phyloP scores from a whole-genome alignment of 2,113 vertebrate species.

The Spheniscus mendiculus region DNA sequence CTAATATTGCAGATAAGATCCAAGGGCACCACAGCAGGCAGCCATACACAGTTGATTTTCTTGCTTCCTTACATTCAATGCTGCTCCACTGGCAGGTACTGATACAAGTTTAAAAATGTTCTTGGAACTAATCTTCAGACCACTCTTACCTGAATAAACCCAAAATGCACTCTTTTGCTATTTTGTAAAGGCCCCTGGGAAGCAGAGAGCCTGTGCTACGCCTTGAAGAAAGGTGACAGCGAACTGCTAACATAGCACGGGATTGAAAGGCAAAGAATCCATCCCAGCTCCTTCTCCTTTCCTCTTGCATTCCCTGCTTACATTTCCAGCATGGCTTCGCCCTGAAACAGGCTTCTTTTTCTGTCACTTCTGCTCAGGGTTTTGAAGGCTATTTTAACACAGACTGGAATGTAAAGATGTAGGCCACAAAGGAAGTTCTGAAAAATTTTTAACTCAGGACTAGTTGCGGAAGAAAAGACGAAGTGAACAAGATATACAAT shows the following conservation, averaged over 20 bases:
- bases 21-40: constrained; percentile 31
- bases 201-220: background rate
- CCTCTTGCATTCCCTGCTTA: background rate
- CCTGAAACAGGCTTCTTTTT: background rate
- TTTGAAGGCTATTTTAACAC: background rate
- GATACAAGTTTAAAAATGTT: background rate
- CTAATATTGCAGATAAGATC: constrained; percentile 31
- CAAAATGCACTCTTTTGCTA: background rate
- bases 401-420: background rate
- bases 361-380: background rate
- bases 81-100: background rate
- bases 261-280: background rate
- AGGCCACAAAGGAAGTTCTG: background rate
- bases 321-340: background rate
- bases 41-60: constrained; percentile 10
- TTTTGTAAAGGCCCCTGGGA: background rate
- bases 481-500: background rate
- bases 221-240: background rate
- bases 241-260: background rate
- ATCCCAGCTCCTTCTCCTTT: background rate
- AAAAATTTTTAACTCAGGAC: background rate
- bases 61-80: background rate
- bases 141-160: background rate
- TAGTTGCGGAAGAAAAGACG: background rate
- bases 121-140: background rate